Conservation (phyloP, 1,140 invertebrate genomes). For the Atta colombica region DNA sequence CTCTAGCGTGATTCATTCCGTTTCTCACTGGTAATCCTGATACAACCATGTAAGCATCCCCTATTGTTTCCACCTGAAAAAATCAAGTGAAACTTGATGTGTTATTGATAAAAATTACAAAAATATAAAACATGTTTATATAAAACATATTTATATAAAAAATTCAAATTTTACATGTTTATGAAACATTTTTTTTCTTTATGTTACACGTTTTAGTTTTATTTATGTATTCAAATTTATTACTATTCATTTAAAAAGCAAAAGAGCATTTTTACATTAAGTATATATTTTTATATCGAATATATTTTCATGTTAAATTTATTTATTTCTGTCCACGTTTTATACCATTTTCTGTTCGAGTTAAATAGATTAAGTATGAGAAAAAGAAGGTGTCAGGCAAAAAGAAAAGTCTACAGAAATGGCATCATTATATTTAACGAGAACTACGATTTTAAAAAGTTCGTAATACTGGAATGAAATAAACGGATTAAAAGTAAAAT, state of each 20-base stretch:
- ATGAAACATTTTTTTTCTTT: neutral
- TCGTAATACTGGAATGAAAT: neutral
- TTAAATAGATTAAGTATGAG: constrained; percentile 23
- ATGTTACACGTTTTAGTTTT: neutral
- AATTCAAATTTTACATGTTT: neutral
- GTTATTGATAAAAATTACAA: constrained; percentile 1
- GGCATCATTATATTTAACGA: neutral
- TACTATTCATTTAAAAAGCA: constrained; percentile 2
- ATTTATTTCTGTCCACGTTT: neutral
- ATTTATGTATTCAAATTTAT: constrained; percentile 15
- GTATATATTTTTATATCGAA: neutral
- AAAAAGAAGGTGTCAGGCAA: neutral
- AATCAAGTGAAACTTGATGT: neutral
- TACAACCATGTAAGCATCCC: constrained; percentile 98
- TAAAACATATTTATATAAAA: neutral
- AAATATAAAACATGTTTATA: too few species aligned
- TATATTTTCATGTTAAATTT: constrained; percentile 10
- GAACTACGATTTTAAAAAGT: constrained; percentile 16
- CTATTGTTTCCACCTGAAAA: constrained; percentile 97
- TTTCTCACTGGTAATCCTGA: constrained; percentile 96
- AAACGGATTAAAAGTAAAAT: constrained; percentile 12
- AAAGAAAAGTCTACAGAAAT: neutral
- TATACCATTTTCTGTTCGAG: neutral
- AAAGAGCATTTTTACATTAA: neutral
- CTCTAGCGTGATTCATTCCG: constrained; percentile 94